Percentiles rank a stretch among this genome's conserved stretches.
phyloP scores from a whole-genome alignment of 2,888 invertebrate genomes.

The Pecten maximus region DNA sequence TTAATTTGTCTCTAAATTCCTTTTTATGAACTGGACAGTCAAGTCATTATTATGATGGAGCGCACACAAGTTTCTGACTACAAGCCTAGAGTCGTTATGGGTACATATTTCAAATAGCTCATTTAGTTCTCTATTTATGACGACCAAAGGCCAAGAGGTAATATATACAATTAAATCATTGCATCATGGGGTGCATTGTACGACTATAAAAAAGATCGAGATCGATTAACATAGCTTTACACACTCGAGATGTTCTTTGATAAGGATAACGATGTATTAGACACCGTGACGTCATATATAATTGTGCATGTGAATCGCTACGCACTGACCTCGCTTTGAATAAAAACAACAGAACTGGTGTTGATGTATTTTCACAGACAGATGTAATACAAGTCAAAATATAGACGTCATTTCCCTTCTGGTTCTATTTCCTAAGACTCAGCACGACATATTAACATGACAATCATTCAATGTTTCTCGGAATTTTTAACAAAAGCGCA shows the following conservation, averaged over 20 bases:
- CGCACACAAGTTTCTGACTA: neutral
- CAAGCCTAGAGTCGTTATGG: neutral
- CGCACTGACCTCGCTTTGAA: neutral
- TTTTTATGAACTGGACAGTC: conserved; percentile 30
- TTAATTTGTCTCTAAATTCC: conserved; percentile 30
- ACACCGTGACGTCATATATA: neutral
- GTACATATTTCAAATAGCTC: neutral
- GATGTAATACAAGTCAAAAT: too few relatives aligned
- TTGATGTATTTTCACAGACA: too few relatives aligned
- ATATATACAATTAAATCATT: conserved; percentile 17
- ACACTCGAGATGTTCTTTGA: neutral
- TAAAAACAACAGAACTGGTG: neutral
- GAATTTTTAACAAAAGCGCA: too few relatives aligned
- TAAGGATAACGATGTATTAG: neutral
- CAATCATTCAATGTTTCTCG: too few relatives aligned
- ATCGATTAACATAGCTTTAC: neutral
- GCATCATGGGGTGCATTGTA: neutral
- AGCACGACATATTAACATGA: too few relatives aligned
- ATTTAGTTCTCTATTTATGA: neutral
- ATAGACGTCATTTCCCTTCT: too few relatives aligned
- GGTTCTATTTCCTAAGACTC: too few relatives aligned
- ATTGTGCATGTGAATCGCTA: neutral
- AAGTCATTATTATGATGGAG: neutral
- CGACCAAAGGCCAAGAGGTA: neutral
- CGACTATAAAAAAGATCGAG: neutral